Base-by-base conservation (phyloP, 2,113 vertebrate species). In the Alectura lathami region DNA sequence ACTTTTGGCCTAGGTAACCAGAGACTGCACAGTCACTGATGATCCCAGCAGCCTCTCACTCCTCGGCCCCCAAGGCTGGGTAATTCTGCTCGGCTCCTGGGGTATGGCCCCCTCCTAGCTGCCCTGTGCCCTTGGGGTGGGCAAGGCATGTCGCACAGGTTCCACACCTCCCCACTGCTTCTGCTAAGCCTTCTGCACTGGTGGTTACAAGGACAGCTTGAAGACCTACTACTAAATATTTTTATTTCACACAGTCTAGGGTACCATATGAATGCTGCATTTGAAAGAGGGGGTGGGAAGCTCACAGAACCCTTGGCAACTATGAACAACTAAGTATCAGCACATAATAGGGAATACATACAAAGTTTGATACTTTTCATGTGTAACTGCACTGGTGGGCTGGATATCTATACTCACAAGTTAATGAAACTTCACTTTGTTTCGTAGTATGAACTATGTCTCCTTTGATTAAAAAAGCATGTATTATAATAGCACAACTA, bases 401-500 rank as follows among this genome's bases (percentile, higher is more conserved):
- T 60, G 29, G 24, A 64, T 34, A 40, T 59, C 54, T 69, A 42
- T 18, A 69, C 32, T 48, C 54, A 34, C 34, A 82, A 69, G 17
- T 29, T 69, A 82, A 64, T 60, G 11, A 64, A 91, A 79, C 4
- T 54, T 50, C 9, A 73, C 23, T 57, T 83, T 54, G 20, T 48
- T 82, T 83, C 48, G 66, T 29, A 59, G 17, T 8, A 47, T 8
- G n/a, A 80, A 29, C 45, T 30, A n/a, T 8, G 40, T 74, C 64
- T 69, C 68, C 36, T 86, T 72, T 43, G 24, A 60, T 34, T 89
- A 60, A 74, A 89, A 93, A 75, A 66, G 29, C 22, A 27, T 66
- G 24, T 43, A 78, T 15, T 53, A 34, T 57, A 82, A 42, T 17
- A 56, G 22, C 14, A 67, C 11, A 69, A 42, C 34, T 82, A 78